Evolutionary conservation across 2,113 vertebrate species (phyloP), one percentile per base, ranked within the genome.

Genomic region (Rattus rattus): DNA sequence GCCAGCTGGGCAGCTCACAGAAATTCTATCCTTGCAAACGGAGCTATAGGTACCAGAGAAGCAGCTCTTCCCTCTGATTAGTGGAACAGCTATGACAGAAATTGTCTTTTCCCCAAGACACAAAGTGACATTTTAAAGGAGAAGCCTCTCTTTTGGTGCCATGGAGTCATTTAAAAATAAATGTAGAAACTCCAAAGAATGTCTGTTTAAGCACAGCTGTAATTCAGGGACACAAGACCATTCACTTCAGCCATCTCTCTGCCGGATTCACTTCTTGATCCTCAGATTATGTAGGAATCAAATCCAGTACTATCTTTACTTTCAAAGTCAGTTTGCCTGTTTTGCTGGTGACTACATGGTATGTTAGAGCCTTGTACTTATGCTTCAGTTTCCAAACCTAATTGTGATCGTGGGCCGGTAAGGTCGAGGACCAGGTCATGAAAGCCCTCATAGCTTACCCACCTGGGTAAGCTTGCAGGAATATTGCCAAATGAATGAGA

Each of bases 101-200:
- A 92, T 96, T 83, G 85, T 91, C 89, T 92, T 91, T 94, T 69
- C 75, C 81, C 54, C 16, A 77, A 94, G 91, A 95, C 81, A 90
- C 88, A 96, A 79, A 89, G 92, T 96, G 91, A 95, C 95, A 95
- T 96, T 97, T 96, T 95, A 96, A 96, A 89, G 49, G 30, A 81
- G 65, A 97, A 97, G 85, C 59, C 30, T 86, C 85, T 95, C 76
- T 95, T 67, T 83, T 49, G 72, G 88, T 92, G 39, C 72, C 88
- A 77, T 22, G 47, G 49, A 92, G 43, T 89, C 39, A 88, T 92
- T 96, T 36, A 89, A 95, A 97, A 97, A 95, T 94, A 94, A 61
- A 92, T 94, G 19, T 56, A 79, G 94, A 72, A 88, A 52, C 54
- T 90, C 85, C 59, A 89, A 96, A 84, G 94, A 93, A 90, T 81